Percentiles rank a stretch among this genome's conserved stretches.
These are phyloP conservation scores for Anhinga rufa DNA, from an alignment of 2,113 vertebrate species.

Conservation along the genomic window DNA sequence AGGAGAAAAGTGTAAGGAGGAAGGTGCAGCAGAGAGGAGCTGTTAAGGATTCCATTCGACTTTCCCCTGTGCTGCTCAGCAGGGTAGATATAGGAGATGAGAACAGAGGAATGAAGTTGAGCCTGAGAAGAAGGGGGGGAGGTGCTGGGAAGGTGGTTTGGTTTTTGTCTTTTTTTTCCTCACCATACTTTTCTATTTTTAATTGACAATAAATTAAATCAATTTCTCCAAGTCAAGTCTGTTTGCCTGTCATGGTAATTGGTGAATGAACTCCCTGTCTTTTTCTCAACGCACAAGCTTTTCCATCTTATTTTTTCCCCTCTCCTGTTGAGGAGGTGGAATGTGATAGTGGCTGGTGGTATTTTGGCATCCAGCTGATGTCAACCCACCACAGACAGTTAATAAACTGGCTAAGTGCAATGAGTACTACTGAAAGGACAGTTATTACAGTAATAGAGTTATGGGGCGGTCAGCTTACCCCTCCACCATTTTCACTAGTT, in stretches of 20 bases:
- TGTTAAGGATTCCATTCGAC: background rate
- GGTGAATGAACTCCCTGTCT: background rate
- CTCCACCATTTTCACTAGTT: background rate
- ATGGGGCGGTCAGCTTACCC: background rate
- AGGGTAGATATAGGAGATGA: background rate
- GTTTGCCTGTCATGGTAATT: background rate
- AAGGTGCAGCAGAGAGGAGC: background rate
- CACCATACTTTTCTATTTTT: background rate
- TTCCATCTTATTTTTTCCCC: background rate
- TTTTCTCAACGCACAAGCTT: background rate
- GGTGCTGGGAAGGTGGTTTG: fast-evolving
- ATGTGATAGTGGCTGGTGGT: background rate
- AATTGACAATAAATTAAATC: background rate
- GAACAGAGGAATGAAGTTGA: background rate
- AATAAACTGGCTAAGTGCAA: background rate
- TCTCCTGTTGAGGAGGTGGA: background rate
- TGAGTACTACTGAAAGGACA: background rate
- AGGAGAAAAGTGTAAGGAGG: background rate
- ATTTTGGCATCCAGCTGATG: background rate
- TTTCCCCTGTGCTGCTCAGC: background rate
- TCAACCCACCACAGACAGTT: background rate
- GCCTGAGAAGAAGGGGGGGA: background rate
- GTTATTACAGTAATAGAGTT: background rate
- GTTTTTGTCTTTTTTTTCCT: background rate
- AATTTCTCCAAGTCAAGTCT: background rate